phyloP scores from a whole-genome alignment of 2,888 invertebrate species.

The Gasteruption jaculator region DNA sequence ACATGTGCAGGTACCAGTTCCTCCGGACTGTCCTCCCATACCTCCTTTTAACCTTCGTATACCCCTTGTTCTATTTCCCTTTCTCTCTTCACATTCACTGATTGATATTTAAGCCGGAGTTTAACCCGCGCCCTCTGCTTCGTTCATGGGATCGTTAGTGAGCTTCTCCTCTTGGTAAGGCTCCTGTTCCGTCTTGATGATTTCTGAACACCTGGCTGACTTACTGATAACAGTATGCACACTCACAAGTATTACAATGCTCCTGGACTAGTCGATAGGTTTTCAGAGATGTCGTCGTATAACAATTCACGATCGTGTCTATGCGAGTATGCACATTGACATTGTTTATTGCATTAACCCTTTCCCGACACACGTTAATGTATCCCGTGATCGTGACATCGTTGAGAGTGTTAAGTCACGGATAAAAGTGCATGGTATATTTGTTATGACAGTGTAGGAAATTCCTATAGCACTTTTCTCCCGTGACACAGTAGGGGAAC shows the following conservation, averaged over 20 bases:
- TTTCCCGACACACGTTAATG: too few relatives aligned
- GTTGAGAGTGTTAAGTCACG: too few relatives aligned
- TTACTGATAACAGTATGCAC: slow-evolving; percentile 1
- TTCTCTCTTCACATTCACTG: slow-evolving; percentile 29
- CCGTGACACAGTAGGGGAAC: too few relatives aligned
- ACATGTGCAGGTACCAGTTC: slow-evolving; percentile 29
- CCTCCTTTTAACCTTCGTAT: slow-evolving; percentile 10
- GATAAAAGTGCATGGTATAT: too few relatives aligned
- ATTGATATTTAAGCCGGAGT: slow-evolving; percentile 46
- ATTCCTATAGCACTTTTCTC: too few relatives aligned
- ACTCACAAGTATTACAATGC: not conserved
- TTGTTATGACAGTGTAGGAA: too few relatives aligned
- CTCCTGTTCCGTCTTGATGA: slow-evolving; percentile 30
- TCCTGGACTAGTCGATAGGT: too few relatives aligned
- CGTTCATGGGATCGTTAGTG: slow-evolving; percentile 42
- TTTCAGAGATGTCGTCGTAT: too few relatives aligned
- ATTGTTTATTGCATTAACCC: too few relatives aligned
- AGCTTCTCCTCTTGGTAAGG: slow-evolving; percentile 33
- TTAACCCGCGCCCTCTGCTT: slow-evolving; percentile 37
- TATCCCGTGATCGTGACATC: too few relatives aligned
- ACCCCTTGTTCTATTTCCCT: slow-evolving; percentile 11
- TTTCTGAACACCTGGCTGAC: slow-evolving; percentile 43
- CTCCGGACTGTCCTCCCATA: slow-evolving; percentile 20
- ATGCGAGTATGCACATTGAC: too few relatives aligned
- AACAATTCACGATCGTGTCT: too few relatives aligned